Percentiles rank a stretch among this genome's conserved stretches.
Evolutionary conservation across 2,113 vertebrate genomes (phyloP).

Genomic region (Alosa alosa): DNA sequence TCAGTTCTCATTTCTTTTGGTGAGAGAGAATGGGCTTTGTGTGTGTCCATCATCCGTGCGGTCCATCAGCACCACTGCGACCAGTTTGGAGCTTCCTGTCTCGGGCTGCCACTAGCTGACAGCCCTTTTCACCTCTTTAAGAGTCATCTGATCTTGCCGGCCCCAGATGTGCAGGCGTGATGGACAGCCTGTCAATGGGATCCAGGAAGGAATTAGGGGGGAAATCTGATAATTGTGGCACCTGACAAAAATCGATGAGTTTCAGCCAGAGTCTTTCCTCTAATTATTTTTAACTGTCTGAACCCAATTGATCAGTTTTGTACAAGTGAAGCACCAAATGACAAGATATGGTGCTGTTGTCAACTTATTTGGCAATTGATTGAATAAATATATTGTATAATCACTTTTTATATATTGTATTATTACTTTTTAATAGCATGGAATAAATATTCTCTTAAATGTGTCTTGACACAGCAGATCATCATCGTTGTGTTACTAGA

Average conservation of each 20-base stretch:
- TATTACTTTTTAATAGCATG: not conserved
- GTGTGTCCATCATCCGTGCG: not conserved
- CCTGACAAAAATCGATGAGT: constrained; percentile 23
- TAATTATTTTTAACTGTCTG: constrained; percentile 27
- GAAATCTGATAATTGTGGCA: constrained; percentile 33
- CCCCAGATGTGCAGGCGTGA: constrained; percentile 20
- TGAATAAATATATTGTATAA: not conserved
- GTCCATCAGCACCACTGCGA: not conserved
- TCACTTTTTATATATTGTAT: not conserved
- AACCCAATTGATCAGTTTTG: not conserved
- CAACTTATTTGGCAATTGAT: not conserved
- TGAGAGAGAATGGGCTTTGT: not conserved
- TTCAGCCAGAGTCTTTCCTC: constrained; percentile 33
- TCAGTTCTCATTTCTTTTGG: not conserved
- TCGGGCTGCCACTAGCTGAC: constrained; percentile 48
- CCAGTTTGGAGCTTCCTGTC: constrained; percentile 38
- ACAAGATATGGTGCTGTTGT: not conserved
- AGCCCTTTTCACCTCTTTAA: constrained; percentile 47
- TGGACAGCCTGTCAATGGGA: constrained; percentile 53
- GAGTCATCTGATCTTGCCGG: constrained; percentile 57
- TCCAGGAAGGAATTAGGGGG: constrained; percentile 40
- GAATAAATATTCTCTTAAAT: not conserved
- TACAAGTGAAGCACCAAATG: not conserved
- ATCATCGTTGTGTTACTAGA: not conserved
- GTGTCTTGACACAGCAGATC: not conserved